Evolutionary conservation across 2,113 vertebrate genomes (phyloP).

Genomic region (Thymallus thymallus): DNA sequence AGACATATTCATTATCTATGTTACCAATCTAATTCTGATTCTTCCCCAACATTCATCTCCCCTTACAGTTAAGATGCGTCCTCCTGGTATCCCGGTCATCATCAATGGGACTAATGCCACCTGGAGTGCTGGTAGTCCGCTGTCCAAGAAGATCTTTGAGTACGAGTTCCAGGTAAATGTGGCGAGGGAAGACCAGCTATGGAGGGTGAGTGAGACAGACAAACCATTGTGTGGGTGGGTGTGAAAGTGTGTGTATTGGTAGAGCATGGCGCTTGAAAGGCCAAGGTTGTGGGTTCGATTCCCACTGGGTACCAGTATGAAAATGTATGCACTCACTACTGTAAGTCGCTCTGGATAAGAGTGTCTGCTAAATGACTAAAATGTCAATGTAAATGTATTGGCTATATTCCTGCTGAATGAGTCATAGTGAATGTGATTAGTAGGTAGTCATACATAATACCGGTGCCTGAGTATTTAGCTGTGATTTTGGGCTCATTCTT

Average conservation of each 20-base stretch:
- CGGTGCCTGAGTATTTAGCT: no score
- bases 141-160: rapidly evolving
- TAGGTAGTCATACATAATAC: background rate
- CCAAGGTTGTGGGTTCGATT: no score
- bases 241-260: conserved; percentile 1
- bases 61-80: conserved; percentile 65
- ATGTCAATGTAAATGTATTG: no score
- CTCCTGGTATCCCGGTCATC: conserved; percentile 51
- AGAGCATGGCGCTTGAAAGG: no score
- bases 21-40: no score
- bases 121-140: conserved; percentile 48
- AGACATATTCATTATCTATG: no score
- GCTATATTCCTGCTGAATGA: background rate
- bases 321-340: no score
- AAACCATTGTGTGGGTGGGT: background rate
- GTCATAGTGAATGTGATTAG: background rate
- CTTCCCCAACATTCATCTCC: no score
- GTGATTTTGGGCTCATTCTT: no score
- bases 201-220: conserved; percentile 53
- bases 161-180: conserved; percentile 58
- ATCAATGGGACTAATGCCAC: conserved; percentile 33
- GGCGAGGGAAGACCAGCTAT: conserved; percentile 30
- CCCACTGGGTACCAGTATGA: no score
- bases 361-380: no score
- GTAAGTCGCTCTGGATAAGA: no score